Conservation (phyloP, 1,140 invertebrate genomes). For the Periplaneta americana region DNA sequence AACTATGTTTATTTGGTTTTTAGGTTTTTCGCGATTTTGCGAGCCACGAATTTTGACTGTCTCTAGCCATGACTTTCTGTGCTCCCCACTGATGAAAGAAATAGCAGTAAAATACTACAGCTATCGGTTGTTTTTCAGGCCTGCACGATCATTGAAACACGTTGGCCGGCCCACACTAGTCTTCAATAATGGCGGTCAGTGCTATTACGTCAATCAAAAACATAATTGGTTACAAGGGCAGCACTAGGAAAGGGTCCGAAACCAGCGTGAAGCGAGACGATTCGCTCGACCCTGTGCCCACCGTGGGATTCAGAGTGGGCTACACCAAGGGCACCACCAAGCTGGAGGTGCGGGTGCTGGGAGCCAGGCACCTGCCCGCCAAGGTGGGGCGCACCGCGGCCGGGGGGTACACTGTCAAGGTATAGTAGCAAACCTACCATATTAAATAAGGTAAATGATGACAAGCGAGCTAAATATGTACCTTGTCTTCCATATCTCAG, state of each 20-base stretch:
- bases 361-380: slow-evolving; percentile 7
- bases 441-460: neutral
- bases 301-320: neutral
- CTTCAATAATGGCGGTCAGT: neutral
- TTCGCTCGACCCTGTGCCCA: neutral
- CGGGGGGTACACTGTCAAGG: neutral
- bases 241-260: neutral
- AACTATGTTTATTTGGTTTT: too few species aligned
- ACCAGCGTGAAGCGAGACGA: slow-evolving; percentile 30
- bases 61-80: too few species aligned
- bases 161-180: neutral
- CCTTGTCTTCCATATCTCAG: too few species aligned
- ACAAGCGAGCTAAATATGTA: too few species aligned
- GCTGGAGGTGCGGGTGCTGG: neutral
- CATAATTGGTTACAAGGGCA: neutral
- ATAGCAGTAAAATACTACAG: too few species aligned
- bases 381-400: neutral
- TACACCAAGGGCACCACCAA: neutral
- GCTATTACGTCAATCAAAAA: neutral
- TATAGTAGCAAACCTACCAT: neutral
- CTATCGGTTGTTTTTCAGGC: too few species aligned
- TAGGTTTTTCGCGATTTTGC: too few species aligned
- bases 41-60: too few species aligned
- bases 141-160: too few species aligned
- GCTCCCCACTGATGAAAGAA: too few species aligned